Evolutionary conservation across 2,888 invertebrate species (phyloP), one percentile per base, ranked within the genome.

Genomic region (Scelioninae gen. 2): DNA sequence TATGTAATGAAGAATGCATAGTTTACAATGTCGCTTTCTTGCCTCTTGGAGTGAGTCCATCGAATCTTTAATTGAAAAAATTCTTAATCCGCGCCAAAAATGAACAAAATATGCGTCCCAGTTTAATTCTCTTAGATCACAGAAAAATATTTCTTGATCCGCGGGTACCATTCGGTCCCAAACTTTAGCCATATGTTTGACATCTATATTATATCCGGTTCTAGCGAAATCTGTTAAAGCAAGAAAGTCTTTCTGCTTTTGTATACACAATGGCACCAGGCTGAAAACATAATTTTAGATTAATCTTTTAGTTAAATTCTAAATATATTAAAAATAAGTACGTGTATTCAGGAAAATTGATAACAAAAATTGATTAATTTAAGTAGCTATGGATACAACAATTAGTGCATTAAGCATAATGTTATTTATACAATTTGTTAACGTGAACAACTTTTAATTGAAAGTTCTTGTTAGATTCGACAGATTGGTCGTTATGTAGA

Each of bases 141-240:
- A 78, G 39, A 48, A 74, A 67, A 84, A 83, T 37, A 80, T 53
- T 57, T 79, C 72, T 1, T 68, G 73, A 65, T 83, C 82, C 0
- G 74, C 67, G 0, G 50, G n/a, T 28, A 75, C 77, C 78, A 82
- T 77, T 10, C 58, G 57, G n/a, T 78, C 77, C 78, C 74, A 77
- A 1, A 81, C 73, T 53, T 77, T 74, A 9, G 68, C 67, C 63
- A 75, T 79, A 19, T 77, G 76, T 4, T 73, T 35, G 4, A 79
- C 72, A 10, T 78, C 69, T 13, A 83, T 65, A 0, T 74, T 43
- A 73, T 77, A 81, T 43, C 77, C 76, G 0, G 75, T 61, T 11
- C 11, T 7, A 28, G 55, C 16, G 39, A 57, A 67, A 11, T 46
- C n/a, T 10, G 39, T 2, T 0, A 53, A 16, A 5, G 16, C 10